phyloP scores from a whole-genome alignment of 2,888 invertebrate species.

The Melitaea athalia region DNA sequence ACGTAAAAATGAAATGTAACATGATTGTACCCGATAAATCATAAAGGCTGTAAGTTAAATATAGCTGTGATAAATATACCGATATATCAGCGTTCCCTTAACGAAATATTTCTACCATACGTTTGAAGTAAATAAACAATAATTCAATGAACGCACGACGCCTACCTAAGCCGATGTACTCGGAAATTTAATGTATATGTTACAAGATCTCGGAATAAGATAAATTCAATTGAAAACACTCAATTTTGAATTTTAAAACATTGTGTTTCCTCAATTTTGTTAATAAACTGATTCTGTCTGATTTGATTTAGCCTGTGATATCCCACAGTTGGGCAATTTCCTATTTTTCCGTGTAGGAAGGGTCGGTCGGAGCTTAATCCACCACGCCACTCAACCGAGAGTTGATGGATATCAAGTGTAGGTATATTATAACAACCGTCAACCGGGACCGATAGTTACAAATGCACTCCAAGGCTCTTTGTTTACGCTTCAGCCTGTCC shows the following conservation, averaged over 20 bases:
- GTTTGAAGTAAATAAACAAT: constrained; percentile 7
- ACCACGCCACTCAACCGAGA: no score
- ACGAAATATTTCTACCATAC: neutral
- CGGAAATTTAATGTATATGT: neutral
- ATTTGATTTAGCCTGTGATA: no score
- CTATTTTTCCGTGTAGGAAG: no score
- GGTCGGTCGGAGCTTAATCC: no score
- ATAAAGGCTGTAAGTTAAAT: neutral
- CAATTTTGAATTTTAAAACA: neutral
- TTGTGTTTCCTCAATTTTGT: neutral
- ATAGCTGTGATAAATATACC: neutral
- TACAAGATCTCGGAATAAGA: constrained; percentile 5
- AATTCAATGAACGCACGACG: neutral
- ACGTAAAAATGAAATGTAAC: neutral
- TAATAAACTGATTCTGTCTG: neutral
- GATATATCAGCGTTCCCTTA: neutral
- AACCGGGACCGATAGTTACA: no score
- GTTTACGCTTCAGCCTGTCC: no score
- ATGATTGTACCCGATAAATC: neutral
- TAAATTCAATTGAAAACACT: neutral
- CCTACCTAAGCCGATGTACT: constrained; percentile 1
- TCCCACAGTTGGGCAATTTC: no score
- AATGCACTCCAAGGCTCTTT: no score
- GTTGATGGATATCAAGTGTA: no score
- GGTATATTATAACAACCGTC: no score